Conservation (phyloP, 2,888 invertebrate species). For the Fragum whitleyi region DNA sequence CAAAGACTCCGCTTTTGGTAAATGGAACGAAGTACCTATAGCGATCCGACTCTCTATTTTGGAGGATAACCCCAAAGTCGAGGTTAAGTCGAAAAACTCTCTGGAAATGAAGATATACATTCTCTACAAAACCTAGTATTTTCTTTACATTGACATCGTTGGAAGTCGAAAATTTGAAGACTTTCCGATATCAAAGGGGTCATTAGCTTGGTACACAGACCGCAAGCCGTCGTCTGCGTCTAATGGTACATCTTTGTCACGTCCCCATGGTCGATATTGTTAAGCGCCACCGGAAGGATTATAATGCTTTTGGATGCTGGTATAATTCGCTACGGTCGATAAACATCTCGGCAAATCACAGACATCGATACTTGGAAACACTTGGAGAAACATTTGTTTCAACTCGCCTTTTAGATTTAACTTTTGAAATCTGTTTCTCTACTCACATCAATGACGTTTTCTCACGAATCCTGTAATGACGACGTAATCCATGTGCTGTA, state of each 20-base stretch:
- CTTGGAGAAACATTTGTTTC: too few relatives aligned
- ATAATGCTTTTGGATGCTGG: constrained; percentile 28
- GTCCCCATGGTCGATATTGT: constrained; percentile 33
- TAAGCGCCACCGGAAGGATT: constrained; percentile 23
- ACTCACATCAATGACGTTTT: too few relatives aligned
- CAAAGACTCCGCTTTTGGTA: constrained; percentile 43
- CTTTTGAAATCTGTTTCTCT: too few relatives aligned
- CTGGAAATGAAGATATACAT: constrained; percentile 16
- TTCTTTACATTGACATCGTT: constrained; percentile 34
- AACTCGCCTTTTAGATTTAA: too few relatives aligned
- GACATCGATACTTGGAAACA: constrained; percentile 1
- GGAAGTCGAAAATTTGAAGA: constrained; percentile 25
- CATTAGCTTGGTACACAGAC: constrained; percentile 34
- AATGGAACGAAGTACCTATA: constrained; percentile 57
- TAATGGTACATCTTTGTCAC: constrained; percentile 13
- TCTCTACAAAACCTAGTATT: background rate
- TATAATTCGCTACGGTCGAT: constrained; percentile 31
- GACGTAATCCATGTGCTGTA: too few relatives aligned
- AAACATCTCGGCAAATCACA: constrained; percentile 26
- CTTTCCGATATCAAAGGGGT: constrained; percentile 25
- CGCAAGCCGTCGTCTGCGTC: constrained; percentile 29
- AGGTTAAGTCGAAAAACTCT: constrained; percentile 42
- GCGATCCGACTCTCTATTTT: constrained; percentile 48
- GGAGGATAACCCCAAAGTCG: constrained; percentile 46
- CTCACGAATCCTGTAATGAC: too few relatives aligned